Base-by-base conservation (phyloP, 2,888 invertebrate species). In the Parnassius smintheus region DNA sequence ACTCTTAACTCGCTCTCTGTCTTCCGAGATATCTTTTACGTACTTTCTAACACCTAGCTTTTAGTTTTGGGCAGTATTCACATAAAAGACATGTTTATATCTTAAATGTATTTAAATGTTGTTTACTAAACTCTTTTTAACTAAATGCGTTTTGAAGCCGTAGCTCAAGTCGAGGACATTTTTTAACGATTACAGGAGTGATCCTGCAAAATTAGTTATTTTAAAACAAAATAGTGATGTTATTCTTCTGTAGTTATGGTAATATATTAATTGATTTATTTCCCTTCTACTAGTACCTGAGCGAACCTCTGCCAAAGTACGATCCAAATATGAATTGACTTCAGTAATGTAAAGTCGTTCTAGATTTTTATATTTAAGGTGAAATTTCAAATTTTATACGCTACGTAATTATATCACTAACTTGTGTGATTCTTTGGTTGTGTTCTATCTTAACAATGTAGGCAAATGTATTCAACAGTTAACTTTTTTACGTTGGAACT, bases 371-470 rank as follows among this genome's bases (percentile, higher is more conserved):
- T 69, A 66, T 66, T 66, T 68, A 65, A 68, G 68, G 66, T 64
- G 35, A 68, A 69, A 59, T 35, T 63, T 58, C 60, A 66, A 70
- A 35, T 61, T 64, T 62, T 64, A 66, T 69, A 68, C 62, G 67
- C 69, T 73, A 68, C 68, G 62, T 67, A 70, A 65, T 75, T 80
- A 73, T 83, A 77, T 78, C 82, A 86, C 85, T 83, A 84, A 86
- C 85, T 80, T 77, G 89, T 84, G 90, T 88, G 89, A 89, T 88
- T 83, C 85, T 85, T 89, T 83, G 89, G 90, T 90, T 91, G 90
- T 90, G 90, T 89, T 85, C 75, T 85, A 83, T 81, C 73, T 78
- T 84, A 84, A 85, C 81, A 82, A 76, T 74, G 75, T 85, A 84
- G 83, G 79, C 70, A 76, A 85, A 78, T 79, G 56, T 80, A 78